Percentiles rank a stretch among this genome's conserved stretches.
Conservation (phyloP, 2,888 invertebrate genomes). For the Coenonympha arcania region DNA sequence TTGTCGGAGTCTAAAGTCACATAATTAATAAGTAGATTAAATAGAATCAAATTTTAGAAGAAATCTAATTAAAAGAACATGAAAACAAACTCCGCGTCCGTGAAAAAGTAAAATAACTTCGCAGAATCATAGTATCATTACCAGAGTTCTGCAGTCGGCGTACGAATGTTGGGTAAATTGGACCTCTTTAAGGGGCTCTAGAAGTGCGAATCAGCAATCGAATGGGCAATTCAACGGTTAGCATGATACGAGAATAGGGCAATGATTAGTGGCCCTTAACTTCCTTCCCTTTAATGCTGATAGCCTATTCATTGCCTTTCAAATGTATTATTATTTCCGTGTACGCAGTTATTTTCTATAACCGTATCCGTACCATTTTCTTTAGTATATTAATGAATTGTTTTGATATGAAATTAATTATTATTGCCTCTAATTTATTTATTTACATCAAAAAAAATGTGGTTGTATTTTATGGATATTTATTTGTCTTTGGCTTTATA, state of each 20-base stretch:
- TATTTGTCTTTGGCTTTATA: no score
- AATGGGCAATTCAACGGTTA: slow-evolving; percentile 24
- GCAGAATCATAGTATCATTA: slow-evolving; percentile 15
- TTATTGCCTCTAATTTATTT: no score
- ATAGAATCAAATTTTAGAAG: neutral
- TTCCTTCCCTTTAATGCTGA: slow-evolving; percentile 14
- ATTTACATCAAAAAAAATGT: no score
- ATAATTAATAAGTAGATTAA: neutral
- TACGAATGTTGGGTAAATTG: slow-evolving; percentile 30
- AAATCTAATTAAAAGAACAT: neutral
- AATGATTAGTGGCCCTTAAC: slow-evolving; percentile 24
- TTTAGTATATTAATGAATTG: neutral
- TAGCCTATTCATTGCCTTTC: slow-evolving; percentile 31
- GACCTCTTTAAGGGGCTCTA: slow-evolving; percentile 20
- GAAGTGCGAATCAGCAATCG: slow-evolving; percentile 16
- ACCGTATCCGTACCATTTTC: neutral
- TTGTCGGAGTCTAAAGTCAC: neutral
- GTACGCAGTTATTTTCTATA: neutral
- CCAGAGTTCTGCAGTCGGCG: slow-evolving; percentile 16
- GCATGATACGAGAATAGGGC: slow-evolving; percentile 27
- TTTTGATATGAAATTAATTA: no score
- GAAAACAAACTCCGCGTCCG: neutral
- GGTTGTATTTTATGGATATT: no score
- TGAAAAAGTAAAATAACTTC: slow-evolving; percentile 5
- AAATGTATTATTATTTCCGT: neutral